These are phyloP conservation scores for Ophioderma brevispina DNA, from an alignment of 35 echinoderm and acorn worm genomes.

Conservation along the genomic window DNA sequence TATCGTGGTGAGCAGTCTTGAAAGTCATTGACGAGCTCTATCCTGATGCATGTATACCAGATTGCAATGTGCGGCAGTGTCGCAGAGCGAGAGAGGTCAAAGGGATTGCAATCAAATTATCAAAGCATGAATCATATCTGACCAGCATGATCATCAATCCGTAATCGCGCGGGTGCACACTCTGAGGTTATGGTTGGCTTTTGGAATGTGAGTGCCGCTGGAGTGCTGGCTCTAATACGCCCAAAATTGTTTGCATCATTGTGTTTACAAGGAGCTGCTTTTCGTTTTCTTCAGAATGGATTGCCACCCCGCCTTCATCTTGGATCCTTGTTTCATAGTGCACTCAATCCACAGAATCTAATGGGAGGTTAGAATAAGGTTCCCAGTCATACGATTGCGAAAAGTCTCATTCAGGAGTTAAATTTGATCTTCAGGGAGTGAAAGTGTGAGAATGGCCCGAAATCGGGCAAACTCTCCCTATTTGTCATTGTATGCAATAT, in stretches of 20 bases:
- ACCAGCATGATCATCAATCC: too few relatives aligned
- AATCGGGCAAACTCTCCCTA: neutral
- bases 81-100: neutral
- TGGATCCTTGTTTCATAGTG: neutral
- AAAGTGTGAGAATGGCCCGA: neutral
- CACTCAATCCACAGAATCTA: constrained; percentile 3
- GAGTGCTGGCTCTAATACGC: too few relatives aligned
- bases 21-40: too few relatives aligned
- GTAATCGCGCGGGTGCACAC: too few relatives aligned
- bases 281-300: neutral
- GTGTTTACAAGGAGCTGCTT: too few relatives aligned
- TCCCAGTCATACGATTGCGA: neutral
- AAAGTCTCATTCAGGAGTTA: neutral
- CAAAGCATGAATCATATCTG: too few relatives aligned
- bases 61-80: too few relatives aligned
- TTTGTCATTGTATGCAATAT: neutral
- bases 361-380: neutral
- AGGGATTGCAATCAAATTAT: neutral
- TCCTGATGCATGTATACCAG: too few relatives aligned
- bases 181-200: too few relatives aligned
- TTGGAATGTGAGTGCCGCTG: too few relatives aligned
- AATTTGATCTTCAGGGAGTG: neutral
- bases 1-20: too few relatives aligned
- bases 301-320: neutral
- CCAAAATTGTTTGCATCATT: too few relatives aligned